Conservation (phyloP, 2,888 invertebrate genomes). For the Phyto melanocephala region DNA sequence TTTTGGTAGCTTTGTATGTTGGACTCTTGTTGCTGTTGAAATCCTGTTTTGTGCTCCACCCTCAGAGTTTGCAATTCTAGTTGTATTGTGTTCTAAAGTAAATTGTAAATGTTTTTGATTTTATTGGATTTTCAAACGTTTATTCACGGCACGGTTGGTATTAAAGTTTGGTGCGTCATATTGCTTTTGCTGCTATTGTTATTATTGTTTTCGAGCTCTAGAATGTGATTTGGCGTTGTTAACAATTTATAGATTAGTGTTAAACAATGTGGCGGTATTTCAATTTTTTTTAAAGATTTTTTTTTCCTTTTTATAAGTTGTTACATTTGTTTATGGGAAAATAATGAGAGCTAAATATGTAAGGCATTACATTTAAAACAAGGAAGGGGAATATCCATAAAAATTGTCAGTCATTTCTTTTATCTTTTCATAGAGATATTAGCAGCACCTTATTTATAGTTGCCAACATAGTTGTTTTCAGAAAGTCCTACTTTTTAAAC, state of each 20-base stretch:
- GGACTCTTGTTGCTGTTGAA: conserved; percentile 33
- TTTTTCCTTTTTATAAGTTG: conserved; percentile 9
- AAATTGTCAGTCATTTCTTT: background rate
- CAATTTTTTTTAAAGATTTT: background rate
- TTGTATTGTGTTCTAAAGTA: conserved; percentile 23
- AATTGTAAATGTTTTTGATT: conserved; percentile 59
- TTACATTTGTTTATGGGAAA: conserved; percentile 24
- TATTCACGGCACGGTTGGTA: background rate
- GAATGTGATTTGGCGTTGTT: conserved; percentile 54
- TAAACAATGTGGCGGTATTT: conserved; percentile 46
- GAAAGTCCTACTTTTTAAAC: background rate
- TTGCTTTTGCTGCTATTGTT: conserved; percentile 3
- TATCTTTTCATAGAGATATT: no score
- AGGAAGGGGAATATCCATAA: background rate
- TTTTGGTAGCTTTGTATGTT: conserved; percentile 33
- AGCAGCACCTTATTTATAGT: background rate
- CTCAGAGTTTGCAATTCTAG: conserved; percentile 47
- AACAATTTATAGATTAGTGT: conserved; percentile 56
- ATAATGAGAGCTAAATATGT: conserved; percentile 31
- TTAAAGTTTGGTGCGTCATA: conserved; percentile 28
- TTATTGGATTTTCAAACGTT: conserved; percentile 58
- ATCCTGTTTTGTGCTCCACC: conserved; percentile 63
- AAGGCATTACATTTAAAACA: background rate
- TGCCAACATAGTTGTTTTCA: background rate
- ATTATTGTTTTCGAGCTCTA: conserved; percentile 17